A percentile compares a stretch with the other conserved stretches of the same genome.
Evolutionary conservation across 1,140 invertebrate species (phyloP).

Genomic region (Globodera rostochiensis): DNA sequence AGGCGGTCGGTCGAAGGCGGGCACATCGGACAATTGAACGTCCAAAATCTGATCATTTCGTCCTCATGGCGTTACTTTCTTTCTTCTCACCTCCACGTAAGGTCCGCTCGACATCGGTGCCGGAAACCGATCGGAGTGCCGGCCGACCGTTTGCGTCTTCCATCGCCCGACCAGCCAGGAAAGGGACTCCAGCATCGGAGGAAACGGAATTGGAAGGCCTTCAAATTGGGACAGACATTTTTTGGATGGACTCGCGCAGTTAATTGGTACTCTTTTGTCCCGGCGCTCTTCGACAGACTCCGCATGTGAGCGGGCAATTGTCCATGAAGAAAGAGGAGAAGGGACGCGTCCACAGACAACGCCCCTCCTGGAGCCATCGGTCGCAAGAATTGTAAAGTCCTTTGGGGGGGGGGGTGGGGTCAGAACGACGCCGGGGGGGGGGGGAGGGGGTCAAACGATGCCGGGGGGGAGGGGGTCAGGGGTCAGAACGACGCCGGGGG

Average conservation of each 20-base stretch:
- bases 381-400: constrained; percentile 58
- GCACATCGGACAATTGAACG: constrained; percentile 53
- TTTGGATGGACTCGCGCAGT: neutral
- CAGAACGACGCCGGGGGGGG: too few relatives aligned
- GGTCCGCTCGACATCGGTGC: constrained; percentile 45
- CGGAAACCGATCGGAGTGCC: constrained; percentile 51
- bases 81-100: neutral
- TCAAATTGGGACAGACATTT: neutral
- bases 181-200: constrained; percentile 56
- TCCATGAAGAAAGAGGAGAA: constrained; percentile 59
- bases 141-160: constrained; percentile 47
- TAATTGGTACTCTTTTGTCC: constrained; percentile 33
- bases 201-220: constrained; percentile 49
- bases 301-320: constrained; percentile 58
- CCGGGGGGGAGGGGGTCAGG: too few relatives aligned
- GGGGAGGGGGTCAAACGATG: too few relatives aligned
- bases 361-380: constrained; percentile 52
- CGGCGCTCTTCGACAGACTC: constrained; percentile 37
- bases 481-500: too few relatives aligned
- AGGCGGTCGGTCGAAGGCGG: constrained; percentile 56
- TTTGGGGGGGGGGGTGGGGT: neutral
- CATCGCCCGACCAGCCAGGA: constrained; percentile 58
- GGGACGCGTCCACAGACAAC: constrained; percentile 56
- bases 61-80: neutral
- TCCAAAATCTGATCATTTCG: constrained; percentile 46